phyloP scores from a whole-genome alignment of 2,113 vertebrate species.

The Mormyrus lacerda region DNA sequence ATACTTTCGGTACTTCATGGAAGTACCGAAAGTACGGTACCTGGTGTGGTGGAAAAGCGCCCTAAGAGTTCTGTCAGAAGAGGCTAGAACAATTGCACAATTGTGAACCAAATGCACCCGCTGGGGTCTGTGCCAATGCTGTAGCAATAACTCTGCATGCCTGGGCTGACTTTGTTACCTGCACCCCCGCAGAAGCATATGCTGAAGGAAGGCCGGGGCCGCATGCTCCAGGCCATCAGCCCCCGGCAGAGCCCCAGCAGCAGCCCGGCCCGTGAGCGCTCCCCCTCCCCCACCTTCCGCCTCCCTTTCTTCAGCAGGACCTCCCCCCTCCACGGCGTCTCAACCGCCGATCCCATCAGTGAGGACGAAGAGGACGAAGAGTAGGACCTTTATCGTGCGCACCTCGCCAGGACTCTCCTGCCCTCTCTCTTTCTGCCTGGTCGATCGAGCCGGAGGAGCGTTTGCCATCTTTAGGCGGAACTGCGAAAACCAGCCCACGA shows the following conservation, averaged over 20 bases:
- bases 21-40: too few species aligned
- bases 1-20: too few species aligned
- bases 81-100: background rate
- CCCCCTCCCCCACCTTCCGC: conserved; percentile 46
- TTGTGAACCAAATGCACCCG: background rate
- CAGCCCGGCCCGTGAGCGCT: conserved; percentile 69
- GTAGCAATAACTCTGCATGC: background rate
- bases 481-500: background rate
- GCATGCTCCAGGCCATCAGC: conserved; percentile 85
- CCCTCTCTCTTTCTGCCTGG: background rate
- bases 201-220: conserved; percentile 82
- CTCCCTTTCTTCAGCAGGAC: conserved; percentile 66
- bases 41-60: too few species aligned
- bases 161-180: background rate
- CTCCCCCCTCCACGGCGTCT: conserved; percentile 51
- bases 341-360: conserved; percentile 64
- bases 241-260: conserved; percentile 79
- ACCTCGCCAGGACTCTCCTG: background rate
- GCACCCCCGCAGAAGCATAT: conserved; percentile 71
- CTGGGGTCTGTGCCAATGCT: background rate
- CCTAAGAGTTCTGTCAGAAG: background rate
- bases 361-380: conserved; percentile 66
- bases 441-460: background rate
- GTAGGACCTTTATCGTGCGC: background rate
- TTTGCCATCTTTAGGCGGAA: background rate